Percentiles rank a stretch among this genome's conserved stretches.
phyloP scores from a whole-genome alignment of 2,888 invertebrate genomes.

The Azorinus chamasolen region DNA sequence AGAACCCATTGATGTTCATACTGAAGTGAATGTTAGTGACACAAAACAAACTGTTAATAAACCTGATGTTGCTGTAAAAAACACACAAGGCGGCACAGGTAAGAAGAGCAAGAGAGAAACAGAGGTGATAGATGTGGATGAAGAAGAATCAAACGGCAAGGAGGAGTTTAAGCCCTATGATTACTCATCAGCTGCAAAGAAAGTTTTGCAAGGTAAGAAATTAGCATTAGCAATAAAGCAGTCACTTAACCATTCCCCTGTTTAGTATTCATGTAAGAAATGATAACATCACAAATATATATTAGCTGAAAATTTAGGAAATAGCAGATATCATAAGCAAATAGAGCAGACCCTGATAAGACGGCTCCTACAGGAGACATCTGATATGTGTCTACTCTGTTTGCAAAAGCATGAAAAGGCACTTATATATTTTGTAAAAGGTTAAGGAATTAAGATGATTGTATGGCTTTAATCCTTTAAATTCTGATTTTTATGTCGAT shows the following conservation, averaged over 20 bases:
- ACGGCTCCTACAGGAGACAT: too few relatives aligned
- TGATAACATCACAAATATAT: too few relatives aligned
- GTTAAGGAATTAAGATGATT: background rate
- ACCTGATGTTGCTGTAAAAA: conserved; percentile 35
- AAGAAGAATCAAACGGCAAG: background rate
- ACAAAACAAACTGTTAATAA: conserved; percentile 5
- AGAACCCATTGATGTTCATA: conserved; percentile 21
- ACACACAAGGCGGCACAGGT: conserved; percentile 41
- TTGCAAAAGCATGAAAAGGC: too few relatives aligned
- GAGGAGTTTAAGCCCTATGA: conserved; percentile 71
- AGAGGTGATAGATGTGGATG: conserved; percentile 17
- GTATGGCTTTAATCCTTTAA: background rate
- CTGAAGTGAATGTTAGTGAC: background rate
- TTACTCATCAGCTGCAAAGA: conserved; percentile 66
- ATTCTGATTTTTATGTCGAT: too few relatives aligned
- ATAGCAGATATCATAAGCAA: too few relatives aligned
- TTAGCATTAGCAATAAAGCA: background rate
- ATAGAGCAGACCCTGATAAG: too few relatives aligned
- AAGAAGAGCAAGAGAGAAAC: conserved; percentile 18
- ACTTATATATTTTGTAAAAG: too few relatives aligned
- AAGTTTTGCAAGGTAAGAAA: conserved; percentile 68
- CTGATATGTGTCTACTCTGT: too few relatives aligned
- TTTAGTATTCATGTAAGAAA: too few relatives aligned
- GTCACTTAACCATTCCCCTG: background rate
- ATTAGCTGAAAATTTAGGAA: too few relatives aligned